A percentile compares a stretch with the other conserved stretches of the same genome.
Conservation (phyloP, 2,113 vertebrate species). For the Chaenocephalus aceratus region DNA sequence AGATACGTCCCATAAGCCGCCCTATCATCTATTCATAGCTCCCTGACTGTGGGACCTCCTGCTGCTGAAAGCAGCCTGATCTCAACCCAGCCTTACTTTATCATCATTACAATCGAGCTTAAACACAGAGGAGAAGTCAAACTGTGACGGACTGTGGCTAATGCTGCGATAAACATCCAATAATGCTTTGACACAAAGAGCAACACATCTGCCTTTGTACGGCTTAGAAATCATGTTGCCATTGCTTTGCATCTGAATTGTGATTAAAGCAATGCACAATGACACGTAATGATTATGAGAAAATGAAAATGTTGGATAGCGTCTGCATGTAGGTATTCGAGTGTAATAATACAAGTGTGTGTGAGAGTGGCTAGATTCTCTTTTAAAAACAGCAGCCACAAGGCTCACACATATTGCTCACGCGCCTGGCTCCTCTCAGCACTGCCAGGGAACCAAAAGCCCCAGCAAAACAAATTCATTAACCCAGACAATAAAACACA, state of each 20-base stretch:
- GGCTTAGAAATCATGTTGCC: constrained; percentile 18
- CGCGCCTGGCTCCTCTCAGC: constrained; percentile 62
- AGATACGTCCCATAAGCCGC: constrained; percentile 60
- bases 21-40: constrained; percentile 73
- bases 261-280: constrained; percentile 1
- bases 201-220: constrained; percentile 36
- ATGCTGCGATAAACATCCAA: constrained; percentile 61
- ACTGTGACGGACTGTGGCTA: constrained; percentile 36
- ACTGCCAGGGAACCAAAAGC: constrained; percentile 77
- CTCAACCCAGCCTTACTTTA: constrained; percentile 54
- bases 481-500: constrained; percentile 81
- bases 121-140: constrained; percentile 50
- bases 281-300: constrained; percentile 10
- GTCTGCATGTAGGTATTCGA: constrained; percentile 15
- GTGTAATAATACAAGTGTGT: not conserved
- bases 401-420: constrained; percentile 58
- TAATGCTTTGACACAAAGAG: constrained; percentile 50
- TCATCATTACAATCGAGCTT: constrained; percentile 62
- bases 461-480: constrained; percentile 83
- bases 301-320: constrained; percentile 17
- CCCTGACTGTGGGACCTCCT: constrained; percentile 46
- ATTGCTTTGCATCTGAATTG: constrained; percentile 27
- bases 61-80: constrained; percentile 68
- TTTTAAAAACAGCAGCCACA: constrained; percentile 48
- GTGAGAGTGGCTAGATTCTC: constrained; percentile 27